Percentiles rank a stretch among this genome's conserved stretches.
Conservation (phyloP, 92 coral and sea anemone genomes). For the Phenganax subtilis region DNA sequence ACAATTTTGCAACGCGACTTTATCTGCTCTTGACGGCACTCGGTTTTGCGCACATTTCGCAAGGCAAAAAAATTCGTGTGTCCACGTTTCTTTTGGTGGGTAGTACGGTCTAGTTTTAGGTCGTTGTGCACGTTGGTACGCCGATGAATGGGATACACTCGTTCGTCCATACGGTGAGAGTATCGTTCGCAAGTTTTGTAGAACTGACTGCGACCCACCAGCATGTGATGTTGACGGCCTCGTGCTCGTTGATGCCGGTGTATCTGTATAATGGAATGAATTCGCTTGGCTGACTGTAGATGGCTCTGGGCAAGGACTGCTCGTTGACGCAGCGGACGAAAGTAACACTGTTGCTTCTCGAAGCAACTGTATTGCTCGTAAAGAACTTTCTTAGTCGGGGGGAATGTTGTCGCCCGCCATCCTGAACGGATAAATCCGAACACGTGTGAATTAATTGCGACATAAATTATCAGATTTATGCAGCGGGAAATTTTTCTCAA, state of each 20-base stretch:
- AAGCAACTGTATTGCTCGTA: no score
- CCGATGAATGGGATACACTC: conserved; percentile 11
- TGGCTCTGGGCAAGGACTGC: no score
- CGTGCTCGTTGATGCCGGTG: not conserved
- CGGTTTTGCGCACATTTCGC: conserved; percentile 31
- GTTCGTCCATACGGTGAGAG: conserved; percentile 27
- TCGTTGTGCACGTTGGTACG: conserved; percentile 25
- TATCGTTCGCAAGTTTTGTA: conserved; percentile 28
- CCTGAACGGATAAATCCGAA: no score
- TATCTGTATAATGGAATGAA: no score
- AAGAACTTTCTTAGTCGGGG: no score
- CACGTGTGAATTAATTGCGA: no score
- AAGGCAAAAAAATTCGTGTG: conserved; percentile 52
- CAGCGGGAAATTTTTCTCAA: no score
- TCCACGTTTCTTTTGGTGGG: conserved; percentile 49
- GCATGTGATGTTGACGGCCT: not conserved
- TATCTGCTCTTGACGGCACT: conserved; percentile 43
- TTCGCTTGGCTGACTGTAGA: no score
- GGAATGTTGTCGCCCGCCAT: no score
- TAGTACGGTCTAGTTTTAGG: conserved; percentile 11
- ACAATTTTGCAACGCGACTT: conserved; percentile 42
- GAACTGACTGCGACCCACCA: not conserved
- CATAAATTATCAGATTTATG: no score
- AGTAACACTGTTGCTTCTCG: no score
- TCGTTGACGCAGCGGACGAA: no score